Conservation (phyloP, 2,888 invertebrate genomes). For the Heliconius cydno region DNA sequence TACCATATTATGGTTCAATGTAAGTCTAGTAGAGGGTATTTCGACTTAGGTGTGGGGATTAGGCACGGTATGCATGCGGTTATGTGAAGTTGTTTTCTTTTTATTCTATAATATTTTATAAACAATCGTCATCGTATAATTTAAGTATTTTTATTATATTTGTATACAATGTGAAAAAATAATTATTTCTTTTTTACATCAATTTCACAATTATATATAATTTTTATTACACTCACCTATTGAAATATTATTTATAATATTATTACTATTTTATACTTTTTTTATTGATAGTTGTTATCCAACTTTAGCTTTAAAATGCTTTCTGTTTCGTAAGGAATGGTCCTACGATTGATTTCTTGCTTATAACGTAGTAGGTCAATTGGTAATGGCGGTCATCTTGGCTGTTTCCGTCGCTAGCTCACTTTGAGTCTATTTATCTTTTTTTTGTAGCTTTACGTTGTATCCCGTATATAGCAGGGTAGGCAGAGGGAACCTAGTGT, state of each 20-base stretch:
- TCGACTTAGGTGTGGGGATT: neutral
- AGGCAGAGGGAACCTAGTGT: too few relatives aligned
- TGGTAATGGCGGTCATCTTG: conserved; percentile 43
- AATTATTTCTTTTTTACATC: too few relatives aligned
- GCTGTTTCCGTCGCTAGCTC: conserved; percentile 33
- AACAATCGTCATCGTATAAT: too few relatives aligned
- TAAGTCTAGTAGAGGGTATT: conserved; percentile 23
- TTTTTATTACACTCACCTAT: too few relatives aligned
- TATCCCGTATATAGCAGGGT: too few relatives aligned
- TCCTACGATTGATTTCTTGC: conserved; percentile 35
- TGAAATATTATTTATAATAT: too few relatives aligned
- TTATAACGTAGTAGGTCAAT: conserved; percentile 42
- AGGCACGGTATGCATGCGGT: conserved; percentile 21
- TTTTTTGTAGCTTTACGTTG: neutral
- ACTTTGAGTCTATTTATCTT: conserved; percentile 28
- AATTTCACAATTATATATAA: too few relatives aligned
- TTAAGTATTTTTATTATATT: too few relatives aligned
- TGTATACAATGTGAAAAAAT: too few relatives aligned
- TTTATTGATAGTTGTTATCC: neutral
- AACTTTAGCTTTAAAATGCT: neutral
- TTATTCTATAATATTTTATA: too few relatives aligned
- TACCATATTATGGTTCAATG: conserved; percentile 38
- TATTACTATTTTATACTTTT: neutral
- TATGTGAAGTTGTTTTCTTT: neutral
- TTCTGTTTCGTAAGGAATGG: conserved; percentile 14